Percentiles rank a stretch among this genome's conserved stretches.
Evolutionary conservation across 2,797 vertebrate genomes (phyloP).

Genomic region (Oryzias dopingdopingensis): DNA sequence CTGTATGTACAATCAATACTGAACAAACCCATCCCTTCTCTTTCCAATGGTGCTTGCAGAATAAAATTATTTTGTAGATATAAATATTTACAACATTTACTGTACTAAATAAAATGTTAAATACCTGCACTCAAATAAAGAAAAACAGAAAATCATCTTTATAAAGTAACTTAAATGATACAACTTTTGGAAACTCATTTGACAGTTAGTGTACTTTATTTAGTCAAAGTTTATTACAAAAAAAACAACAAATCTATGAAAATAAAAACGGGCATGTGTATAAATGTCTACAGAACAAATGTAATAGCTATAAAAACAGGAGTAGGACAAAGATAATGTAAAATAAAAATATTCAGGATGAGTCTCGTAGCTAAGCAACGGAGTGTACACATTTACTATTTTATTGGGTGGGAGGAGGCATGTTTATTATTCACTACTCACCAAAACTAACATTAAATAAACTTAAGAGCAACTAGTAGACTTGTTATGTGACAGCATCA

Average conservation of each 20-base stretch:
- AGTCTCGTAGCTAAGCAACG: conserved; percentile 61
- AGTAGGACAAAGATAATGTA: no score
- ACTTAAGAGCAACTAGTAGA: background rate
- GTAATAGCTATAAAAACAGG: no score
- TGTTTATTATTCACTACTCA: no score
- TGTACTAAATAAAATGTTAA: background rate
- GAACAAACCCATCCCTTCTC: no score
- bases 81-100: background rate
- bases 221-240: conserved; percentile 55
- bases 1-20: no score
- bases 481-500: background rate
- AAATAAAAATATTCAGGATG: background rate
- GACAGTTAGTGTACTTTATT: conserved; percentile 77
- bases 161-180: conserved; percentile 62
- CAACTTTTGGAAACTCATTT: conserved; percentile 77
- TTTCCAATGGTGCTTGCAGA: no score
- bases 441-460: no score
- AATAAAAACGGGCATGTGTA: background rate
- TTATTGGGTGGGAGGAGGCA: no score
- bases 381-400: background rate
- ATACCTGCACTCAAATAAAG: background rate
- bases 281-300: no score
- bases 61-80: no score
- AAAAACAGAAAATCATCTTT: no score
- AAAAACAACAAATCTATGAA: conserved; percentile 46